Evolutionary conservation across 1,140 invertebrate species (phyloP), one percentile per base, ranked within the genome.

Genomic region (Nixonia krombeini): DNA sequence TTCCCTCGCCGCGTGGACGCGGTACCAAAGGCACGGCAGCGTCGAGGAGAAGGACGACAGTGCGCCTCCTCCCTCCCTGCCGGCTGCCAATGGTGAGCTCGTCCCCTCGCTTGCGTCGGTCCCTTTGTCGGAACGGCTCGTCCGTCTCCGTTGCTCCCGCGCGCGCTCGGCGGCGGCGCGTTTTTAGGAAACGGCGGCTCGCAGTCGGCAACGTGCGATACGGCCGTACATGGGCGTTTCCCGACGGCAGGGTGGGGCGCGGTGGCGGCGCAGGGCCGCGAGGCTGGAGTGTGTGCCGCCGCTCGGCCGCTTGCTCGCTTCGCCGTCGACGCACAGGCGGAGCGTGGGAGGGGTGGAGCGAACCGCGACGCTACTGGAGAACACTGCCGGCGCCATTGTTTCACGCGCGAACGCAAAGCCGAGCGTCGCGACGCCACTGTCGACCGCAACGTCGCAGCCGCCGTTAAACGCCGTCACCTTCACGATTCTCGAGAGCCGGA

Each of bases 361-460:
- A 46, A 15, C 15, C 31, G 51, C 40, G 67, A 59, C 47, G 51
- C 51, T 52, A 74, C 62, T 66, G 65, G 59, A 15, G 40, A 56
- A 62, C 44, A 42, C 56, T 50, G 41, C 44, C 50, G 72, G 73
- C 74, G 74, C 74, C 78, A 80, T 82, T 82, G 80, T 80, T 72
- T 79, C 73, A 53, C 64, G 68, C 58, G 65, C 56, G 50, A 40
- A 68, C 37, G 70, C 66, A 56, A 58, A 63, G 64, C 64, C 41
- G 41, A 51, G n/a, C 63, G 68, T 44, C 76, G 72, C 76, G 78
- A 80, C 78, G 74, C 74, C 80, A 80, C 78, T 77, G 67, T 62
- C 69, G 61, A 64, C 70, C 59, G 67, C 72, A 73, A 78, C 70
- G 62, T 69, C 67, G 68, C 73, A 58, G 70, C 61, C 59, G 69